Conservation (phyloP, 2,888 invertebrate genomes). For the Sialis fuliginosa region DNA sequence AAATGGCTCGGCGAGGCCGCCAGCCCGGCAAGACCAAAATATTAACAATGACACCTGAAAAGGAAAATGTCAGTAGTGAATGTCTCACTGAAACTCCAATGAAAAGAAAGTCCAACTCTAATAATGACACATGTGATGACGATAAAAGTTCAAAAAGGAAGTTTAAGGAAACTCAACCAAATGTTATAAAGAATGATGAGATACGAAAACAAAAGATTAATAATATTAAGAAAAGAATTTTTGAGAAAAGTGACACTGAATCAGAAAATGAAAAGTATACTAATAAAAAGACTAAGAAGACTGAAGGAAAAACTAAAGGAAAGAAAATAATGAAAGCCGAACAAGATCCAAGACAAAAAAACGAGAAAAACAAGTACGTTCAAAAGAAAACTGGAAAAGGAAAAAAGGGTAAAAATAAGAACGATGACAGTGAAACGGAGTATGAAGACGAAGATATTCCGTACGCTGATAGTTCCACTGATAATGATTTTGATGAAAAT, state of each 20-base stretch:
- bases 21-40: slow-evolving; percentile 1
- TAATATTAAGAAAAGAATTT: no score
- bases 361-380: slow-evolving; percentile 1
- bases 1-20: slow-evolving; percentile 1
- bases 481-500: slow-evolving; percentile 1
- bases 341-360: slow-evolving; percentile 3
- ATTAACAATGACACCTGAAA: slow-evolving; percentile 1
- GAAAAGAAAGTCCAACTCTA: background rate
- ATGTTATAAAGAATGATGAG: no score
- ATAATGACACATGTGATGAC: no score
- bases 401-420: slow-evolving; percentile 1
- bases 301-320: background rate
- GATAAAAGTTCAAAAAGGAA: no score
- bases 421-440: slow-evolving; percentile 1
- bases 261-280: background rate
- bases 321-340: background rate
- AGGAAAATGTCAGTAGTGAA: background rate
- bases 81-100: background rate
- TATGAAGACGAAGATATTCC: background rate
- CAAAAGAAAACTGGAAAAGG: background rate
- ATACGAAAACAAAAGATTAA: no score
- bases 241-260: no score
- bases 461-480: slow-evolving; percentile 1
- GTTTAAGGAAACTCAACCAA: no score
- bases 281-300: slow-evolving; percentile 1